phyloP scores from a whole-genome alignment of 2,113 vertebrate species.

The Tautogolabrus adspersus region DNA sequence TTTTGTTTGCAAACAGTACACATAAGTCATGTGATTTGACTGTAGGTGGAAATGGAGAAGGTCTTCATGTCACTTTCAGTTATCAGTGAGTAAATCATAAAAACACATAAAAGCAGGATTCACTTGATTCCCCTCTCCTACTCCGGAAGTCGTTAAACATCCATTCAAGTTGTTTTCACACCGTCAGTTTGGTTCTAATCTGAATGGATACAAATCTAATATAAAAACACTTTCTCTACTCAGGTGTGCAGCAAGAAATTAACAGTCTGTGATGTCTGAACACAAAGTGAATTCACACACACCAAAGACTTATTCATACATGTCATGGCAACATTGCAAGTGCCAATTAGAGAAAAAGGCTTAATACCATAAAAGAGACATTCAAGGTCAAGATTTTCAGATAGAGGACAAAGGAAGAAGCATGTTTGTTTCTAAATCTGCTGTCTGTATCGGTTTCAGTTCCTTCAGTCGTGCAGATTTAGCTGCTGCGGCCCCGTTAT shows the following conservation, averaged over 20 bases:
- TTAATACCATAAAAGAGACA: neutral
- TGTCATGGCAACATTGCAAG: neutral
- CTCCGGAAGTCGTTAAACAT: neutral
- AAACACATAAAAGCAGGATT: neutral
- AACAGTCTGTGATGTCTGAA: neutral
- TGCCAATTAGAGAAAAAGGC: neutral
- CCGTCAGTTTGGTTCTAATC: neutral
- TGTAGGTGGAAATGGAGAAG: constrained; percentile 8
- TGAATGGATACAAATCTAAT: neutral
- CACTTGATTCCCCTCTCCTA: neutral
- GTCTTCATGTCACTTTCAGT: constrained; percentile 26
- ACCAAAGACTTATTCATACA: constrained; percentile 1
- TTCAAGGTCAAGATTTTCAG: neutral
- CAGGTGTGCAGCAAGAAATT: neutral
- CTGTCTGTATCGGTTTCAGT: neutral
- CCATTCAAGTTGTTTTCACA: neutral
- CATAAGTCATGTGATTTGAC: neutral
- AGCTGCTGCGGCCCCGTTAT: too few species aligned
- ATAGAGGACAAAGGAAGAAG: neutral
- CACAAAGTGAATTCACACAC: constrained; percentile 11
- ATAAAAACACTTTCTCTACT: neutral
- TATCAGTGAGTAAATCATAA: neutral
- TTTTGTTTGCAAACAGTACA: constrained; percentile 22
- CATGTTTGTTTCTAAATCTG: neutral
- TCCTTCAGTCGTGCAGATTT: neutral